Conservation (phyloP, 2,113 vertebrate genomes). For the Bos taurus region DNA sequence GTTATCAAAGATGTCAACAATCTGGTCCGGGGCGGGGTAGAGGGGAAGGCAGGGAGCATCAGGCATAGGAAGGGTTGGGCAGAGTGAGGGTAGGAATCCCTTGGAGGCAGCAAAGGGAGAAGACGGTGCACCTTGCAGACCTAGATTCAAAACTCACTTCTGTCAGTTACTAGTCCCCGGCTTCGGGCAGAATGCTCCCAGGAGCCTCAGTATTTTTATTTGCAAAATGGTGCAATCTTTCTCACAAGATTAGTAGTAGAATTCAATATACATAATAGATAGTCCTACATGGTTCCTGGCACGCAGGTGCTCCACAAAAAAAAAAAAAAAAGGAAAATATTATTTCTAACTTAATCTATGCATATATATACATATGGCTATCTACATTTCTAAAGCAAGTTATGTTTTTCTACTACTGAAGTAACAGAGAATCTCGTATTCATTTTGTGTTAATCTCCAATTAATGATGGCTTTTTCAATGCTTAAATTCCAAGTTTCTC, state of each 20-base stretch:
- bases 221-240: not conserved
- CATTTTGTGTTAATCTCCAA: conserved; percentile 41
- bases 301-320: not conserved
- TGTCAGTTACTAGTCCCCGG: not conserved
- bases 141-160: not conserved
- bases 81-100: not conserved
- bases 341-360: not conserved
- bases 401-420: conserved; percentile 26
- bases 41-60: not conserved
- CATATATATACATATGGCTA: not conserved
- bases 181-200: not conserved
- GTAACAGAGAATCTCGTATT: conserved; percentile 31
- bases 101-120: not conserved
- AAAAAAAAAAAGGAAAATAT: not conserved
- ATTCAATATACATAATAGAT: not conserved
- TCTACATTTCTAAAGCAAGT: not conserved
- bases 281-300: not conserved
- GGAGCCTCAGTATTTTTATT: not conserved
- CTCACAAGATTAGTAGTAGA: not conserved
- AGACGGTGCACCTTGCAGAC: accelerated
- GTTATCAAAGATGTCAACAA: not conserved
- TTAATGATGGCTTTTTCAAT: conserved; percentile 36
- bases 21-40: not conserved
- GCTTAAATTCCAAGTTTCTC: conserved; percentile 54
- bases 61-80: not conserved